A percentile compares a stretch with the other conserved stretches of the same genome.
Conservation (phyloP, 1,140 invertebrate species). For the Heliconius congener region DNA sequence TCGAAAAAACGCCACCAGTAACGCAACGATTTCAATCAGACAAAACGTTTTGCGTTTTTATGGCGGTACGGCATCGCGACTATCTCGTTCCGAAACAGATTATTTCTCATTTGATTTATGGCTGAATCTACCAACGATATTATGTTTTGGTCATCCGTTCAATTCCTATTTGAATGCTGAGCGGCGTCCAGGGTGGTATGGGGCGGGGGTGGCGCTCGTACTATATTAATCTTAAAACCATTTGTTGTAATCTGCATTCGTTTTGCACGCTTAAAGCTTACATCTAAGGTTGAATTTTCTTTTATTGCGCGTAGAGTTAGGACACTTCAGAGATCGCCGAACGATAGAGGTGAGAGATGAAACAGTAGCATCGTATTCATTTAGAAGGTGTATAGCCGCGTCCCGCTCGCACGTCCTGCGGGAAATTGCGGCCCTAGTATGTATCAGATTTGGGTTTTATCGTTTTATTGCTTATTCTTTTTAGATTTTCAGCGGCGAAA, state of each 20-base stretch:
- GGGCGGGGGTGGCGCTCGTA: constrained; percentile 75
- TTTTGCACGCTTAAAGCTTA: constrained; percentile 55
- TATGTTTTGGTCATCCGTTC: constrained; percentile 82
- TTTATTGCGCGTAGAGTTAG: constrained; percentile 70
- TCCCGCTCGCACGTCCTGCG: constrained; percentile 71
- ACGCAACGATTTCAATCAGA: constrained; percentile 79
- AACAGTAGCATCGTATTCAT: constrained; percentile 80
- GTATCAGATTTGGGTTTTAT: constrained; percentile 82
- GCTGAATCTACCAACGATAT: constrained; percentile 79
- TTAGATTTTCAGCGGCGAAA: constrained; percentile 80
- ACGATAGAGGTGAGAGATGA: constrained; percentile 81
- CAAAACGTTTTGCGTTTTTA: constrained; percentile 81
- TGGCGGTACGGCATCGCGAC: constrained; percentile 69
- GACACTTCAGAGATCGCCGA: constrained; percentile 74
- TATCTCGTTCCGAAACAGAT: constrained; percentile 78
- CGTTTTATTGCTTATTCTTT: constrained; percentile 82
- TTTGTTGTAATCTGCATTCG: constrained; percentile 75
- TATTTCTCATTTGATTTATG: constrained; percentile 81
- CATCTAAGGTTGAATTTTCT: constrained; percentile 68
- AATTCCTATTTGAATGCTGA: constrained; percentile 81
- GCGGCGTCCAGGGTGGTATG: constrained; percentile 75
- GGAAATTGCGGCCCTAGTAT: constrained; percentile 76
- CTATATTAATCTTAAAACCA: constrained; percentile 81
- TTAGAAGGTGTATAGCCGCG: constrained; percentile 67
- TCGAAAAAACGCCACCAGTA: constrained; percentile 66